Percentiles rank a stretch among this genome's conserved stretches.
phyloP scores from a whole-genome alignment of 1,140 invertebrate genomes.

The Lordiphosa stackelbergi region DNA sequence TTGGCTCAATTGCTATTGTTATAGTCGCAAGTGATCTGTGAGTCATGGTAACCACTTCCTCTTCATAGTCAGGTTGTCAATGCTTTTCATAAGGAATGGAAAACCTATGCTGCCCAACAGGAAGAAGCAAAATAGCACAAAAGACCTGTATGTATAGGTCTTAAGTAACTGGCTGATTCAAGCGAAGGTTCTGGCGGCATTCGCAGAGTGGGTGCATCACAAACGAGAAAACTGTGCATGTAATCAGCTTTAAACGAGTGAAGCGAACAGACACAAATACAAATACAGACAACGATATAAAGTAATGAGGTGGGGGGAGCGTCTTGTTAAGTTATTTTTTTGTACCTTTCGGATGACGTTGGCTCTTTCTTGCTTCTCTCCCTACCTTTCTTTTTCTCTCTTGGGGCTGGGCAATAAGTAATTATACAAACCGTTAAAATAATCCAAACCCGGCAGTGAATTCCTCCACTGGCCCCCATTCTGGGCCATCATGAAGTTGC shows the following conservation, averaged over 20 bases:
- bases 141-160: slow-evolving; percentile 20
- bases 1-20: slow-evolving; percentile 24
- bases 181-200: slow-evolving; percentile 21
- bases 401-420: slow-evolving; percentile 40
- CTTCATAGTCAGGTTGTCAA: no score
- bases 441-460: slow-evolving; percentile 44
- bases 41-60: slow-evolving; percentile 31
- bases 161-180: slow-evolving; percentile 45
- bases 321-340: slow-evolving; percentile 33
- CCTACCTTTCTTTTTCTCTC: background rate
- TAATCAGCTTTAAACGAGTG: slow-evolving; percentile 49
- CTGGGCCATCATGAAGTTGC: slow-evolving; percentile 29
- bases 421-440: slow-evolving; percentile 67
- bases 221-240: slow-evolving; percentile 54
- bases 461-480: slow-evolving; percentile 25
- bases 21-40: slow-evolving; percentile 19
- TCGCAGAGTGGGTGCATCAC: slow-evolving; percentile 48
- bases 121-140: slow-evolving; percentile 48
- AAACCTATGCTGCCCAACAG: slow-evolving; percentile 42
- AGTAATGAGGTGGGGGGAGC: slow-evolving; percentile 7
- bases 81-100: background rate
- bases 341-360: slow-evolving; percentile 31
- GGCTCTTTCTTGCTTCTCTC: slow-evolving; percentile 26
- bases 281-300: slow-evolving; percentile 23
- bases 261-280: slow-evolving; percentile 32